A percentile compares a stretch with the other conserved stretches of the same genome.
These are phyloP conservation scores for Enteromius mattozi DNA, from an alignment of 2,797 vertebrate species.

Conservation along the genomic window DNA sequence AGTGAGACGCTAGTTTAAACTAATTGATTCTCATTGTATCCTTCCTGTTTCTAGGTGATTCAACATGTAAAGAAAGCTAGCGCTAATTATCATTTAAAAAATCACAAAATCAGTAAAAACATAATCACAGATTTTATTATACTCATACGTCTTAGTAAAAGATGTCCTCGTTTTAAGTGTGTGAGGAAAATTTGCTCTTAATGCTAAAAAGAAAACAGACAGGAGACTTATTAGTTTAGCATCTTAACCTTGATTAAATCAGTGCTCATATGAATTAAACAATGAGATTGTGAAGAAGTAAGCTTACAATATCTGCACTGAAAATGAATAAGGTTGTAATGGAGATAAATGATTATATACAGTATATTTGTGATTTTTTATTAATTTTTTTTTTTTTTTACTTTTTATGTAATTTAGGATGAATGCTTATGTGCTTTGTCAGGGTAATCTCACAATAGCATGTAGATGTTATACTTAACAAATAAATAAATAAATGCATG, in stretches of 20 bases:
- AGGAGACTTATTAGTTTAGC: not conserved
- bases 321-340: not conserved
- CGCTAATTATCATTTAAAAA: not conserved
- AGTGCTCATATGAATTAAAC: not conserved
- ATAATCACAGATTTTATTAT: constrained; percentile 5
- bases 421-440: not conserved
- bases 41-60: not conserved
- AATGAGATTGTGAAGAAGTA: not conserved
- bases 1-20: not conserved
- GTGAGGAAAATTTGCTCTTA: not conserved
- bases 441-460: not conserved
- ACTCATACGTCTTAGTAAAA: not conserved
- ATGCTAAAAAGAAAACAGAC: not conserved
- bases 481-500: not conserved
- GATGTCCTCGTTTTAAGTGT: not conserved
- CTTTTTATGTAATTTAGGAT: not conserved
- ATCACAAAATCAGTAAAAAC: not conserved
- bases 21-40: not conserved
- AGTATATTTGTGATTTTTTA: not conserved
- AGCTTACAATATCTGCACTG: not conserved
- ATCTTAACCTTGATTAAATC: constrained; percentile 1
- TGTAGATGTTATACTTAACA: not conserved
- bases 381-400: not conserved
- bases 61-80: constrained; percentile 23
- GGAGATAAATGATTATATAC: not conserved